Base-by-base conservation (phyloP, 2,888 invertebrate genomes). In the Platycnemis pennipes region DNA sequence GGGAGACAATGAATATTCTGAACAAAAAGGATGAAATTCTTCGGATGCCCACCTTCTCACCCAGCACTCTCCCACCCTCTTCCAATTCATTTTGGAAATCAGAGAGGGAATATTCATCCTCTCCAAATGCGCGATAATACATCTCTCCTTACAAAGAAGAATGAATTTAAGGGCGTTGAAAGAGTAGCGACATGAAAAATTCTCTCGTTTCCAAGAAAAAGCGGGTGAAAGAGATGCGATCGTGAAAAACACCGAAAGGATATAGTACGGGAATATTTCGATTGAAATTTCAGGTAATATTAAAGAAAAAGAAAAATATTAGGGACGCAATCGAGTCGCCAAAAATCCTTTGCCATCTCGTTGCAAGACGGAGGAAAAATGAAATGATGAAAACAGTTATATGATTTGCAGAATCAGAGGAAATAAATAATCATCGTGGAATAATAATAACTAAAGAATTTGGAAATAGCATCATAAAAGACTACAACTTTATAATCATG, bases 1-100 rank as follows among this genome's bases (percentile, higher is more conserved):
- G 53, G 56, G 56, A 89, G 63, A 91, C 91, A 91, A 91, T 91
- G 91, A 91, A 91, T 69, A 91, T 91, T 91, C 91, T 69, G 8
- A 63, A 91, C 69, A 56, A 91, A 91, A 63, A 16, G 56, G 63
- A 91, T 91, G 91, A 69, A 91, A 69, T 44, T 69, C 37, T 42
- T 69, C 13, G 63, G 91, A 42, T 26, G 19, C 91, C 63, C 26
- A 22, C 69, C 69, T 37, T 37, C 77, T 37, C 91, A 13, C 26
- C 7, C 88, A 44, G 22, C 7, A 26, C 87, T 37, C 53, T 11
- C 31, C n/a, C 63, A 4, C 77, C 11, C 91, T 63, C 63, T 7
- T 42, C 26, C 91, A 16, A 26, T 63, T 91, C 37, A 42, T 91
- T 91, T 63, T n/a, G n/a, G 42, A 63, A 91, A 63, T 91, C 91